Base-by-base conservation (phyloP, 1,140 invertebrate species). In the Pseudachorutes palmiensis region DNA sequence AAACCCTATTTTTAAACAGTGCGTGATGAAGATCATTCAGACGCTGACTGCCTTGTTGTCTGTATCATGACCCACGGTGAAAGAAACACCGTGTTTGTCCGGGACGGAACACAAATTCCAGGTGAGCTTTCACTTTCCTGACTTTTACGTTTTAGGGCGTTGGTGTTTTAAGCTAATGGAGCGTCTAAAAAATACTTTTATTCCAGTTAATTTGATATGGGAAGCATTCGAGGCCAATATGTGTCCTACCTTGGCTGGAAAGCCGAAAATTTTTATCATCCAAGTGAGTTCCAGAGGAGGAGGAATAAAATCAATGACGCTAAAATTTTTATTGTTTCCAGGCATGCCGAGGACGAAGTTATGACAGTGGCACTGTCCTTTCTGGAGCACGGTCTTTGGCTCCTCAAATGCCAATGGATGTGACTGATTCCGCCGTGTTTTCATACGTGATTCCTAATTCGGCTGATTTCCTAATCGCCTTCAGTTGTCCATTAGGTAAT, bases 381-480 rank as follows among this genome's bases (percentile, higher is more conserved):
- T 66, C 71, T 33, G 70, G 0, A 22, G 9, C 26, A 22, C 59
- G 59, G n/a, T 67, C 48, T 67, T 69, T 66, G 65, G 66, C 57
- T 55, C 41, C 1, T 29, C 14, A 48, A 26, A 36, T 3, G 73
- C 74, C 22, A 51, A 57, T 22, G 0, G 70, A 76, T 60, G 71
- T 72, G 28, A 76, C 70, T 16, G 76, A 76, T 65, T 70, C 72
- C 16, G 73, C 64, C 22, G 29, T 64, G 2, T 63, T 75, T 31
- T 65, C 70, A 14, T 93, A 92, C 75, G 87, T 86, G 75, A 95
- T 98, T 77, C 95, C 95, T 14, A 83, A 86, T 65, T 89, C 94
- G 79, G 94, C 94, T 26, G 94, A 98, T 78, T 94, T 97, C 79
- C 80, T 98, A 14, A 90, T 97, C 75, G 89, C 88, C 19, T 97